Conservation (phyloP, 1,140 invertebrate genomes). For the Tetramorium alpestre region DNA sequence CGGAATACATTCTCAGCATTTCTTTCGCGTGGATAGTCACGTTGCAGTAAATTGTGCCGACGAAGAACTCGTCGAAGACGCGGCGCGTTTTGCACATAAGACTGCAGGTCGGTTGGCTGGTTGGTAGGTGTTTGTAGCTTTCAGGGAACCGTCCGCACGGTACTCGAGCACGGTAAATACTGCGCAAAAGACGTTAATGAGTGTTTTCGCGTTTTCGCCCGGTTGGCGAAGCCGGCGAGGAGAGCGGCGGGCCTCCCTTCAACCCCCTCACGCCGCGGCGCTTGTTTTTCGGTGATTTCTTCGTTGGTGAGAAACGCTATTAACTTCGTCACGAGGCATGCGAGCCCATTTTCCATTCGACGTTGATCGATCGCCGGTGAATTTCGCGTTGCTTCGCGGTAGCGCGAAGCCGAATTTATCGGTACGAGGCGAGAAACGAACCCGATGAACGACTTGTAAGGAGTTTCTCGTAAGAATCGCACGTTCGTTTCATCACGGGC, state of each 20-base stretch:
- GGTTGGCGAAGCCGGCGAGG: neutral
- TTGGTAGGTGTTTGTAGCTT: conserved; percentile 13
- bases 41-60: conserved; percentile 43
- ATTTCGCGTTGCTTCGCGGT: conserved; percentile 45
- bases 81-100: conserved; percentile 23
- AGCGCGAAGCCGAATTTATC: conserved; percentile 13
- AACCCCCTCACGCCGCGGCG: neutral
- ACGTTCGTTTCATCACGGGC: neutral
- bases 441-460: conserved; percentile 26
- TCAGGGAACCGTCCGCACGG: neutral
- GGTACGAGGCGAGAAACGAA: neutral
- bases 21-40: conserved; percentile 50
- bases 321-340: conserved; percentile 66
- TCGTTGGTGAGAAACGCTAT: conserved; percentile 53
- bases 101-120: no score
- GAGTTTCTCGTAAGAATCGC: conserved; percentile 4
- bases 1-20: conserved; percentile 38
- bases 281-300: conserved; percentile 65
- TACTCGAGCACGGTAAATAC: conserved; percentile 50
- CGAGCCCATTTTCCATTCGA: conserved; percentile 65
- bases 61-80: conserved; percentile 15
- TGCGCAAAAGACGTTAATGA: conserved; percentile 66
- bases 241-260: neutral
- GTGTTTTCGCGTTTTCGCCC: conserved; percentile 63
- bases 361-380: conserved; percentile 71